Conservation (phyloP, 2,113 vertebrate species). For the Sturnira hondurensis region DNA sequence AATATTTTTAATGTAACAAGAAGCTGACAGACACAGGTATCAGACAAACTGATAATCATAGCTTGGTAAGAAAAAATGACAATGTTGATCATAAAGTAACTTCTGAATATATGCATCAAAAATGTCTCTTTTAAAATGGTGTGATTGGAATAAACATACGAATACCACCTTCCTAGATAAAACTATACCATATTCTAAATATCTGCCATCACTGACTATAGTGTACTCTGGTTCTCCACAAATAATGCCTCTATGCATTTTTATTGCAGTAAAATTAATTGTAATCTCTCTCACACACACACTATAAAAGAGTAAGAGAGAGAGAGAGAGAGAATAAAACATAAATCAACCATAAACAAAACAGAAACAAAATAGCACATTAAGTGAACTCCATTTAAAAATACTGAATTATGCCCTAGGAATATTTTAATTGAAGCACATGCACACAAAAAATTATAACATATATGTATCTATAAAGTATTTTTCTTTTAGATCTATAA, state of each 20-base stretch:
- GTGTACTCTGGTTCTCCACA: neutral
- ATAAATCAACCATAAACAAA: neutral
- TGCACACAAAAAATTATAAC: neutral
- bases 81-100: neutral
- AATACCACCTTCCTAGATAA: neutral
- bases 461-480: neutral
- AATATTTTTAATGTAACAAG: neutral
- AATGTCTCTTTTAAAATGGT: neutral
- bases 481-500: slow-evolving; percentile 33
- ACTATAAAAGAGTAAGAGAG: neutral
- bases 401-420: neutral
- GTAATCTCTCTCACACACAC: neutral
- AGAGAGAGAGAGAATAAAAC: neutral
- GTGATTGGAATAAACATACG: neutral
- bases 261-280: neutral
- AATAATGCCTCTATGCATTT: neutral
- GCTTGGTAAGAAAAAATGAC: neutral
- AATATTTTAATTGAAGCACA: neutral
- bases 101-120: neutral
- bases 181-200: neutral
- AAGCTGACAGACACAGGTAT: neutral
- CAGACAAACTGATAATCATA: neutral
- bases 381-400: slow-evolving; percentile 28
- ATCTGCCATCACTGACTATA: neutral
- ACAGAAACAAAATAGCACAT: neutral